phyloP scores from a whole-genome alignment of 2,888 invertebrate genomes.

The Drosophila anomalata region DNA sequence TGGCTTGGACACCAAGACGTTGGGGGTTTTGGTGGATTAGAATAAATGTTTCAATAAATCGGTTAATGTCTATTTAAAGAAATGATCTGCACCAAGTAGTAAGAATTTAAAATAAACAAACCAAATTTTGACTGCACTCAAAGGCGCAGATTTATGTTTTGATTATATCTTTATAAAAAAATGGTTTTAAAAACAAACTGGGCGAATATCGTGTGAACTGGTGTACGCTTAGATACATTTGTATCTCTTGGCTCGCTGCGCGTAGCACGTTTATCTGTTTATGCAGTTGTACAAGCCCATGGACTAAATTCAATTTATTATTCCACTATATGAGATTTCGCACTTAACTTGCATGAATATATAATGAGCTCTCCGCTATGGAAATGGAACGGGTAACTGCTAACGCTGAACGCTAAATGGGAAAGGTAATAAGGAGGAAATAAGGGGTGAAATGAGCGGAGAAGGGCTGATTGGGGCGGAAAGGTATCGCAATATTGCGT shows the following conservation, averaged over 20 bases:
- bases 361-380: constrained; percentile 56
- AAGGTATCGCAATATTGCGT: constrained; percentile 51
- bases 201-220: constrained; percentile 25
- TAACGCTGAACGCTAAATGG: constrained; percentile 12
- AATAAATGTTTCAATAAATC: not conserved
- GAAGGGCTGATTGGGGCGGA: constrained; percentile 1
- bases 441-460: not conserved
- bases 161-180: too few species aligned
- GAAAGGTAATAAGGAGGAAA: not conserved
- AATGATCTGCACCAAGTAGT: not conserved
- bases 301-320: constrained; percentile 72
- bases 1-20: not conserved
- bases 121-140: too few species aligned
- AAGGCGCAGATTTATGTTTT: too few species aligned
- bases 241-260: constrained; percentile 29
- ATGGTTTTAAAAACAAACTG: too few species aligned
- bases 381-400: constrained; percentile 15
- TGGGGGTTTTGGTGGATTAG: not conserved
- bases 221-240: constrained; percentile 46
- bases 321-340: constrained; percentile 74
- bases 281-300: constrained; percentile 60
- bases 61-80: too few species aligned
- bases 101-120: too few species aligned
- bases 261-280: constrained; percentile 54
- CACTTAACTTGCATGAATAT: constrained; percentile 77